Conservation (phyloP, 2,797 vertebrate species). For the Sebastes matsubarae region DNA sequence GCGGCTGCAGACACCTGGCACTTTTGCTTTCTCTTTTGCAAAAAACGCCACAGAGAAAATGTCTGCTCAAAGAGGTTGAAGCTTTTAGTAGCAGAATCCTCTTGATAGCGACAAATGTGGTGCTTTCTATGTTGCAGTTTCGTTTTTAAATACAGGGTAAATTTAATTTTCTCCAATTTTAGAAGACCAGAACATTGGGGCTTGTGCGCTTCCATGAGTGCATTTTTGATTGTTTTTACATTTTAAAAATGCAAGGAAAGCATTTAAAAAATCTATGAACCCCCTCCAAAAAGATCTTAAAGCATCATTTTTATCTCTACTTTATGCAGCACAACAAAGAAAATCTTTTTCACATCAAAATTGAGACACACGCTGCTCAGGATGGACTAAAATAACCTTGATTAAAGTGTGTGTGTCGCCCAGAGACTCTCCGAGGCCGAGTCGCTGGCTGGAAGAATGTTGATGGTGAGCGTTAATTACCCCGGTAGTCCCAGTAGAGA, state of each 20-base stretch:
- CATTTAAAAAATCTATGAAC: neutral
- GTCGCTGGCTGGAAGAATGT: constrained; percentile 17
- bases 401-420: neutral
- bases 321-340: neutral
- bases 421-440: neutral
- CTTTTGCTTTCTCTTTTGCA: constrained; percentile 38
- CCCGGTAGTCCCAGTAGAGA: constrained; percentile 20
- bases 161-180: neutral
- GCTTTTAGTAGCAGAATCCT: neutral
- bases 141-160: too few species aligned
- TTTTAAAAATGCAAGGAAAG: too few species aligned
- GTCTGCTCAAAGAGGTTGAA: neutral
- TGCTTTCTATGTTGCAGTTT: neutral
- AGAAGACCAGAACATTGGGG: too few species aligned
- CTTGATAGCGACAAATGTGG: neutral
- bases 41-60: neutral
- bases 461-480: constrained; percentile 64
- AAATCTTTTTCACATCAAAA: neutral
- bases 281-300: neutral
- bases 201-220: too few species aligned
- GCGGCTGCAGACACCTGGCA: constrained; percentile 9
- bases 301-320: neutral
- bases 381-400: neutral
- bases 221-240: too few species aligned
- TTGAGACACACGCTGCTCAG: neutral